These are phyloP conservation scores for Camponotus floridanus DNA, from an alignment of 1,140 invertebrate genomes.

Conservation along the genomic window DNA sequence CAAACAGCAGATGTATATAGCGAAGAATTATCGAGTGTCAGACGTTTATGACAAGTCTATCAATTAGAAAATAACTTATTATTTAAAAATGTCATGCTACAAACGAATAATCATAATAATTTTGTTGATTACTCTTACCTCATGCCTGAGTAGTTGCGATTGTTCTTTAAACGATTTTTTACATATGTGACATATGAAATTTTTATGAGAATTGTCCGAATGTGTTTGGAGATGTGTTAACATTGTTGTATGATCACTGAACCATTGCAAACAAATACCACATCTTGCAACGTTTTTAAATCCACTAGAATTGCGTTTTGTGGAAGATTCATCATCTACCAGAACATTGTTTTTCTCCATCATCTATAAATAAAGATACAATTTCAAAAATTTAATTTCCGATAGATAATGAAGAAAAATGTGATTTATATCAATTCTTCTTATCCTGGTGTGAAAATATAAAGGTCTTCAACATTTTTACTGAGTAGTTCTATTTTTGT, in stretches of 20 bases:
- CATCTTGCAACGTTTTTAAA: conserved; percentile 79
- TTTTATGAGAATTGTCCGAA: conserved; percentile 76
- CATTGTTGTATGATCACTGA: conserved; percentile 80
- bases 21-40: conserved; percentile 39
- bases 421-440: background rate
- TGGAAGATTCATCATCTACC: conserved; percentile 63
- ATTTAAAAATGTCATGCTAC: conserved; percentile 17
- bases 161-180: conserved; percentile 82
- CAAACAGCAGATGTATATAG: conserved; percentile 73
- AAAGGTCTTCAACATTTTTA: no score
- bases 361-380: background rate
- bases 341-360: conserved; percentile 67
- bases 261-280: conserved; percentile 79
- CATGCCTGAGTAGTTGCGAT: conserved; percentile 79
- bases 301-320: conserved; percentile 66
- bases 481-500: no score
- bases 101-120: conserved; percentile 12
- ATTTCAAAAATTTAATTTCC: background rate
- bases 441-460: background rate
- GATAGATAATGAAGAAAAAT: background rate
- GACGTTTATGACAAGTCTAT: conserved; percentile 78
- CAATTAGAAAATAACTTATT: conserved; percentile 1
- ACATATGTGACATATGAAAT: conserved; percentile 75
- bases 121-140: conserved; percentile 67
- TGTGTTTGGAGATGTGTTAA: conserved; percentile 79